Evolutionary conservation across 2,888 invertebrate species (phyloP).

Genomic region (Cephus runcator): DNA sequence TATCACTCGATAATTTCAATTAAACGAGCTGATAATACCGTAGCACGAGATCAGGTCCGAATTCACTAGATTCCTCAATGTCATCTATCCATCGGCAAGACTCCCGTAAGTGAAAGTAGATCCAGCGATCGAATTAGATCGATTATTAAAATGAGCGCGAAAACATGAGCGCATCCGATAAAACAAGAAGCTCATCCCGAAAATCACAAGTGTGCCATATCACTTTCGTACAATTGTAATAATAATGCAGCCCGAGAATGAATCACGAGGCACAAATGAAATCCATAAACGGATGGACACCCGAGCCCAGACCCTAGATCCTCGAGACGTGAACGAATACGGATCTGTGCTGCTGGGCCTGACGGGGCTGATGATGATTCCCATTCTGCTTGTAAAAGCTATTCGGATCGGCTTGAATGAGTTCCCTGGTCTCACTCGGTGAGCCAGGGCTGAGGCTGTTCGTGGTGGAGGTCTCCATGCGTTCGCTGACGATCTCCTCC

Average conservation of each 20-base stretch:
- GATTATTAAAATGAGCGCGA: background rate
- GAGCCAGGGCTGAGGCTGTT: slow-evolving; percentile 74
- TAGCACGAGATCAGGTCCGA: background rate
- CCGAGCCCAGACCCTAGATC: slow-evolving; percentile 33
- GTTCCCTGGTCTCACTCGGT: slow-evolving; percentile 76
- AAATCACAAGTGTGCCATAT: background rate
- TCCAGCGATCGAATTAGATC: background rate
- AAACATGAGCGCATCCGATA: background rate
- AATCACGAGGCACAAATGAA: background rate
- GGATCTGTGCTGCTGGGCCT: slow-evolving; percentile 45
- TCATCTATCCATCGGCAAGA: background rate
- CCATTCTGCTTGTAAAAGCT: slow-evolving; percentile 61
- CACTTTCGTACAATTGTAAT: background rate
- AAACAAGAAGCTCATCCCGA: background rate
- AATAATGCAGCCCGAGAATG: background rate
- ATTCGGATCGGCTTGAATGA: slow-evolving; percentile 70
- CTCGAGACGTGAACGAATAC: slow-evolving; percentile 51
- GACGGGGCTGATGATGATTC: slow-evolving; percentile 31
- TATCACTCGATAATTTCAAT: background rate
- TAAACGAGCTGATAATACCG: background rate
- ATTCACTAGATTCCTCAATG: background rate
- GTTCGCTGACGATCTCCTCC: slow-evolving; percentile 73
- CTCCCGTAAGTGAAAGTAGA: background rate
- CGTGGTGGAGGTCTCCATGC: slow-evolving; percentile 69
- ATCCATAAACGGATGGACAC: background rate